Percentiles rank a stretch among this genome's conserved stretches.
phyloP scores from a whole-genome alignment of 2,888 invertebrate species.

The Neoaliturus tenellus region DNA sequence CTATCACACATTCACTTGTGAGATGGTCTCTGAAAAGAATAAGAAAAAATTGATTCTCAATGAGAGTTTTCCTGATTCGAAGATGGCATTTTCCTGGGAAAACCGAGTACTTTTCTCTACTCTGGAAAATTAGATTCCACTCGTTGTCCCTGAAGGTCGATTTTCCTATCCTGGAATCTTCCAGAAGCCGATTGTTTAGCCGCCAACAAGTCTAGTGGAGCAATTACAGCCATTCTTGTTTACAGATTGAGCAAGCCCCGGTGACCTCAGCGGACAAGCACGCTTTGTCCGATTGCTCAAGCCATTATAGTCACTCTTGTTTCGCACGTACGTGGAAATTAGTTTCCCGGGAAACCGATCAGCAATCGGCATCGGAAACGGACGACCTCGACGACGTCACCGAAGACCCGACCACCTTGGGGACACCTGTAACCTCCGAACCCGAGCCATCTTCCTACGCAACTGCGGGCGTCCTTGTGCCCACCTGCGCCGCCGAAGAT shows the following conservation, averaged over 20 bases:
- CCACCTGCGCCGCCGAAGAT: background rate
- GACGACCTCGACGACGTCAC: constrained; percentile 1
- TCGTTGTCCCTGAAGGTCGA: background rate
- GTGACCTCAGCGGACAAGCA: constrained; percentile 13
- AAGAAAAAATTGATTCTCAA: background rate
- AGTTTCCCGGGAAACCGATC: constrained; percentile 21
- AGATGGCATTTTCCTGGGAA: background rate
- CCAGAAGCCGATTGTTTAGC: constrained; percentile 9
- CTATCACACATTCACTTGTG: no score
- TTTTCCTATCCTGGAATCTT: constrained; percentile 23
- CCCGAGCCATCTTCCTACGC: background rate
- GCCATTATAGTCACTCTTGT: constrained; percentile 4
- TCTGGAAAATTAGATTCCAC: background rate
- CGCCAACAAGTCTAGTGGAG: background rate
- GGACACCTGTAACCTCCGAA: constrained; percentile 20
- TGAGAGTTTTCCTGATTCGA: background rate
- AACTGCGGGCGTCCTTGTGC: background rate
- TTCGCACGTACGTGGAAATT: constrained; percentile 22
- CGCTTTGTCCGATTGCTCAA: background rate
- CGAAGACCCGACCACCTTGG: constrained; percentile 8
- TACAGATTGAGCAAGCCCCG: background rate
- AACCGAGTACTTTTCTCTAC: background rate
- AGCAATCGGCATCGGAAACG: background rate
- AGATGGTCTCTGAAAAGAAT: no score
- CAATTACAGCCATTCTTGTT: background rate